phyloP scores from a whole-genome alignment of 1,140 invertebrate species.

The Hormaphis cornu region DNA sequence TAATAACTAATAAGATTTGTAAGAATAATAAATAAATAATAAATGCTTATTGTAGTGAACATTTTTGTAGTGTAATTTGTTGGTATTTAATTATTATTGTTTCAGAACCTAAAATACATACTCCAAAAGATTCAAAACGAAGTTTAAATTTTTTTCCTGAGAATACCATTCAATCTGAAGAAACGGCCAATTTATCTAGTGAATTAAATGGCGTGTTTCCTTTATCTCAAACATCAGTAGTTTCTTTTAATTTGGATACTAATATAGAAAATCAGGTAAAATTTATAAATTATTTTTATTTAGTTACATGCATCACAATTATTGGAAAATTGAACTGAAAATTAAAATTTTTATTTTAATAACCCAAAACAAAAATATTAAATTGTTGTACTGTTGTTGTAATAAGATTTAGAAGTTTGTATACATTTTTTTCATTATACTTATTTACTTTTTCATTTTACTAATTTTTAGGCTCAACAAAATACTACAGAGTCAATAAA shows the following conservation, averaged over 20 bases:
- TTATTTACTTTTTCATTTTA: no score
- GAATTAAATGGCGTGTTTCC: conserved; percentile 14
- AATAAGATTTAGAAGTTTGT: no score
- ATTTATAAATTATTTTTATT: background rate
- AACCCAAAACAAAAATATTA: no score
- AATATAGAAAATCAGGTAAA: background rate
- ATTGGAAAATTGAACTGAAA: no score
- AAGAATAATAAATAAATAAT: no score
- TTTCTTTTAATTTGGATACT: background rate
- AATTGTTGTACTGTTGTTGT: background rate
- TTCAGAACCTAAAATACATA: background rate
- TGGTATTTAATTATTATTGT: background rate
- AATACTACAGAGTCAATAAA: conserved; percentile 7
- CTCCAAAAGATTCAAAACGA: conserved; percentile 36
- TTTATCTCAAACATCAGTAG: conserved; percentile 22
- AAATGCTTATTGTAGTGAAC: no score
- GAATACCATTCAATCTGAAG: background rate
- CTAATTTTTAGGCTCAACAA: background rate
- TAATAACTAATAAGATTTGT: no score
- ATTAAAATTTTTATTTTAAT: no score
- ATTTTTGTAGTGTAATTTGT: no score
- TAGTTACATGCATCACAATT: no score
- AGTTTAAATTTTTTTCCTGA: conserved; percentile 35
- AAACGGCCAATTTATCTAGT: background rate
- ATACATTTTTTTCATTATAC: no score